Percentiles rank a stretch among this genome's conserved stretches.
Evolutionary conservation across 1,140 invertebrate genomes (phyloP).

Genomic region (Drosophila truncata): DNA sequence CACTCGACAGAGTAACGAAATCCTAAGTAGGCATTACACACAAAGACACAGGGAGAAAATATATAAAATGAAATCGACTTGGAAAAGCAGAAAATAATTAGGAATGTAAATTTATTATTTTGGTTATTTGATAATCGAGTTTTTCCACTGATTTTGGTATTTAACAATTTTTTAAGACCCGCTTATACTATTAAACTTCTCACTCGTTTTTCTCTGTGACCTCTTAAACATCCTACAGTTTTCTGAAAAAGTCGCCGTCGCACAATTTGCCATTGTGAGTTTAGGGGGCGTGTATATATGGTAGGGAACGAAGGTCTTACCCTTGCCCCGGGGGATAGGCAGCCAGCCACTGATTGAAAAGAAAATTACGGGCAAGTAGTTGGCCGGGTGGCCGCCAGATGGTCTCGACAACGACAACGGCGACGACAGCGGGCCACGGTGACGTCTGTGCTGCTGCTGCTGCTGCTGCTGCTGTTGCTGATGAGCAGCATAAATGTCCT

Average conservation of each 20-base stretch:
- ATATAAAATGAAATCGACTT: background rate
- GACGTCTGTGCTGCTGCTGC: conserved; percentile 42
- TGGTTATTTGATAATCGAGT: too few relatives aligned
- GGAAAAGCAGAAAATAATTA: too few relatives aligned
- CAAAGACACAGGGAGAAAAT: background rate
- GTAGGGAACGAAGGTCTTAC: conserved; percentile 9
- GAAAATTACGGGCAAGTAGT: conserved; percentile 77
- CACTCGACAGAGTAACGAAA: conserved; percentile 13
- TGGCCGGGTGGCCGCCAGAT: conserved; percentile 53
- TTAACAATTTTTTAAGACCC: too few relatives aligned
- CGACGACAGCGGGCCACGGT: conserved; percentile 22
- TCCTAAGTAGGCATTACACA: conserved; percentile 16
- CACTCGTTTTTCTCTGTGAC: background rate
- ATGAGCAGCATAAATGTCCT: conserved; percentile 73
- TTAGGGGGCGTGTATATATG: conserved; percentile 1
- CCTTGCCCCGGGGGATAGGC: conserved; percentile 49
- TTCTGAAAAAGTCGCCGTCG: conserved; percentile 17
- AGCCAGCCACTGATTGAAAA: conserved; percentile 77
- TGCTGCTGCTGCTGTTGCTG: conserved; percentile 53
- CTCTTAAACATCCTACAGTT: conserved; percentile 2
- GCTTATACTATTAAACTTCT: background rate
- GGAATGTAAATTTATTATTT: background rate
- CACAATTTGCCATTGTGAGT: conserved; percentile 64
- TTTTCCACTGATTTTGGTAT: background rate
- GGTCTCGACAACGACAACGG: conserved; percentile 37